A percentile compares a stretch with the other conserved stretches of the same genome.
Evolutionary conservation across 2,888 invertebrate species (phyloP).

Genomic region (Disparrhopalites patrizii): DNA sequence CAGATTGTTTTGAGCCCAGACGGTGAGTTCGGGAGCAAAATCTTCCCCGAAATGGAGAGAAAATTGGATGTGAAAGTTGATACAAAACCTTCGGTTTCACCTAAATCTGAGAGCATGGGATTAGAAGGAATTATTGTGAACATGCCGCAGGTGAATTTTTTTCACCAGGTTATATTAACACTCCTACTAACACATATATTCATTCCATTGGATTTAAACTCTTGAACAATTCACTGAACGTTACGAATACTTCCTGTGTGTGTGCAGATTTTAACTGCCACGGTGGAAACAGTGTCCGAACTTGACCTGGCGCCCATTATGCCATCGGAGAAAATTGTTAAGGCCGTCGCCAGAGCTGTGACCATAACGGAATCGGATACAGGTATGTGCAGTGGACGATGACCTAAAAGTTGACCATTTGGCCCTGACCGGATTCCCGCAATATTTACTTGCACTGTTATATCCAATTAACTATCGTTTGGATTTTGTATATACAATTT

Average conservation of each 20-base stretch:
- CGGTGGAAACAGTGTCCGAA: constrained; percentile 89
- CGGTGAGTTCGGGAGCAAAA: constrained; percentile 45
- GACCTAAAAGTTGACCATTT: too few species aligned
- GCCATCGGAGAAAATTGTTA: constrained; percentile 66
- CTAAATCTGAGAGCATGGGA: constrained; percentile 67
- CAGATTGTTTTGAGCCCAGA: constrained; percentile 44
- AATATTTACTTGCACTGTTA: too few species aligned
- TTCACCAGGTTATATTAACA: not conserved
- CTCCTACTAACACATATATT: not conserved
- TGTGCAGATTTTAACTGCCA: constrained; percentile 83
- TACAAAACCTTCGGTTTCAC: constrained; percentile 50
- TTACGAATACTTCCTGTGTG: not conserved
- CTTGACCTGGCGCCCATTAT: constrained; percentile 82
- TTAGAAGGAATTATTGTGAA: constrained; percentile 84
- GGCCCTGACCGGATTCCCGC: too few species aligned
- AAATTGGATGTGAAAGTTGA: constrained; percentile 49
- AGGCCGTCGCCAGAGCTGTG: constrained; percentile 75
- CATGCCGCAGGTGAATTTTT: constrained; percentile 80
- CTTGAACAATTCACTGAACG: not conserved
- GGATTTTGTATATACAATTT: not conserved
- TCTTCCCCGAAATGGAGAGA: constrained; percentile 63
- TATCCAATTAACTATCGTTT: not conserved
- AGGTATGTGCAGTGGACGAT: constrained; percentile 61
- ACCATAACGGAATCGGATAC: constrained; percentile 86
- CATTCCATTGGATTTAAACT: too few species aligned